These are phyloP conservation scores for Athalia rosae DNA, from an alignment of 2,888 invertebrate species.

Conservation along the genomic window DNA sequence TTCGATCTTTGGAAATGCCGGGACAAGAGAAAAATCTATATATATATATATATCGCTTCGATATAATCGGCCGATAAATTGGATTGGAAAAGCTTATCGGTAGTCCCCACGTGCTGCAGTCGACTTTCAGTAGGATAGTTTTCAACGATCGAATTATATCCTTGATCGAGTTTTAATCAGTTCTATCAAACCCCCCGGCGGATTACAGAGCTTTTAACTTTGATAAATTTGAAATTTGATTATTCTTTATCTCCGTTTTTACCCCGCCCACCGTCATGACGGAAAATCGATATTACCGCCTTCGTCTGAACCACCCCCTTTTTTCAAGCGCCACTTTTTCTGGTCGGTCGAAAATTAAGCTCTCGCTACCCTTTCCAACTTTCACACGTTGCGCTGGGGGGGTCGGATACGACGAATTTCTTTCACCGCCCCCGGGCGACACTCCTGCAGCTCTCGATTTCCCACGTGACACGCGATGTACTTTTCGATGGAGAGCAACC, in stretches of 20 bases:
- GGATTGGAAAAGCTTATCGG: conserved; percentile 57
- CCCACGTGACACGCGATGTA: too few relatives aligned
- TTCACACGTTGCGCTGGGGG: too few relatives aligned
- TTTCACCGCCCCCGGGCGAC: too few relatives aligned
- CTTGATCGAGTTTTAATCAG: conserved; percentile 55
- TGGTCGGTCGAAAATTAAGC: too few relatives aligned
- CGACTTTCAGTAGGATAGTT: conserved; percentile 48
- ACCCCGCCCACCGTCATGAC: background rate
- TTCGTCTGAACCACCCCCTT: background rate
- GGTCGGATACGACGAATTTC: too few relatives aligned
- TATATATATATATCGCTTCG: too few relatives aligned
- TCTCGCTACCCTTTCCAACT: too few relatives aligned
- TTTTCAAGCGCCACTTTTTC: too few relatives aligned
- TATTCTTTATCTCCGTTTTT: conserved; percentile 37
- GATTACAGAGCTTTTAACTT: conserved; percentile 28
- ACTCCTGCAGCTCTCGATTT: too few relatives aligned
- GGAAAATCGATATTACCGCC: conserved; percentile 15
- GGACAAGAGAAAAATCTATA: conserved; percentile 49
- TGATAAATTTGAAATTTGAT: conserved; percentile 31
- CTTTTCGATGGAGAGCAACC: too few relatives aligned
- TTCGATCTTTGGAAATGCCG: conserved; percentile 10
- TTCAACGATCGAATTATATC: conserved; percentile 48
- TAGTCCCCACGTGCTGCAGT: conserved; percentile 52
- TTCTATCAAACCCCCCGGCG: conserved; percentile 24
- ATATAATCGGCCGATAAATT: conserved; percentile 60